Conservation (phyloP, 2,797 vertebrate species). For the Avahi laniger region DNA sequence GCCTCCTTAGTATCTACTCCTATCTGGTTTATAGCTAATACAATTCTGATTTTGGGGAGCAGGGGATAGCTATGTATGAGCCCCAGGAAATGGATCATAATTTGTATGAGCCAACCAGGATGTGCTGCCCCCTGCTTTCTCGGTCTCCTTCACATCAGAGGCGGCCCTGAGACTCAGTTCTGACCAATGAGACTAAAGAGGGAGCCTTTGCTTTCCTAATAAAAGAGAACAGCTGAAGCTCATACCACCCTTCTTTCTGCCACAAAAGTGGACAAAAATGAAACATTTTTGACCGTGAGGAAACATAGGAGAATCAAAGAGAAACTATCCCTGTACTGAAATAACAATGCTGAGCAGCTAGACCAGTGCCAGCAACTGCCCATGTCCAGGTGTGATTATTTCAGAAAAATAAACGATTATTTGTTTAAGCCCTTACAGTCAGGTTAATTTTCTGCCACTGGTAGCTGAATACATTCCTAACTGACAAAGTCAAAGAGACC, state of each 20-base stretch:
- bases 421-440: neutral
- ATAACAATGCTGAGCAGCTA: neutral
- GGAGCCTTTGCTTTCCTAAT: neutral
- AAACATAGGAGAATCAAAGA: neutral
- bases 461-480: conserved; percentile 3
- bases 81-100: neutral
- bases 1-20: neutral
- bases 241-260: neutral
- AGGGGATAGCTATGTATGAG: neutral
- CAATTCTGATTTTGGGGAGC: neutral
- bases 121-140: neutral
- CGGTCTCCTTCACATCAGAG: neutral
- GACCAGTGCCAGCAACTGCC: neutral
- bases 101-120: neutral
- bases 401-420: neutral
- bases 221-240: neutral
- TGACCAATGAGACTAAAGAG: neutral
- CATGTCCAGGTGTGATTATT: neutral
- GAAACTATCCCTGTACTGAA: neutral
- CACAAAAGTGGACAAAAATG: neutral
- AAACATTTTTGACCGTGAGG: neutral
- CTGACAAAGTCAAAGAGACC: neutral
- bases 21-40: neutral
- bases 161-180: neutral
- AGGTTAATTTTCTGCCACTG: neutral